Base-by-base conservation (phyloP, 2,888 invertebrate species). In the Melanchra persicariae region DNA sequence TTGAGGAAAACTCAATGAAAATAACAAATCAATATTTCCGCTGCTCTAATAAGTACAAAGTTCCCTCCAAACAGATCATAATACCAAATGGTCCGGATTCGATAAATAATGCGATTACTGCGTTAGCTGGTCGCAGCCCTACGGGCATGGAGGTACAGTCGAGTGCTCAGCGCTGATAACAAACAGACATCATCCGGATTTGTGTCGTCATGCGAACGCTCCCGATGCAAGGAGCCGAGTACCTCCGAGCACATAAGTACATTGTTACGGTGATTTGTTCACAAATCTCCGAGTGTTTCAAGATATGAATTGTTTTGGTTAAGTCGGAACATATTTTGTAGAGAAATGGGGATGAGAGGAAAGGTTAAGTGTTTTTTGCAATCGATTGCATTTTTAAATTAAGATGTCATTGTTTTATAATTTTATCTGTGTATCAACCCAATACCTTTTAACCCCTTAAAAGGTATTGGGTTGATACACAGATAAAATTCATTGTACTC, bases 101-200 rank as follows among this genome's bases (percentile, higher is more conserved):
- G 84, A 91, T 91, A 93, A 93, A 92, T 93, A 94, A 95, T 91
- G 87, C 91, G 94, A 95, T 94, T 93, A 93, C 87, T 74, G 83
- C 57, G 76, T 87, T 85, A 82, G 86, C 85, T 87, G 86, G 87
- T 87, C 87, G 90, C 91, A 93, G 83, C 94, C 94, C 93, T 93
- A 86, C 87, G 85, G 83, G 89, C 88, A 87, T 90, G 91, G 91
- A 84, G 81, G 89, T 88, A 87, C 91, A 91, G 91, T 88, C 92
- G 94, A 93, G 91, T 96, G 96, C 95, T 91, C 92, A 91, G 88
- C 90, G 92, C 95, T 94, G 96, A 96, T 96, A 96, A 96, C 95
- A 95, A 94, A 95, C 94, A 95, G 93, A 93, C 94, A 94, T 94
- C 93, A 96, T 94, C 95, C 95, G 95, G 96, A 94, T 96, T 96